phyloP scores from a whole-genome alignment of 2,113 vertebrate genomes.

The Haemorhous mexicanus region DNA sequence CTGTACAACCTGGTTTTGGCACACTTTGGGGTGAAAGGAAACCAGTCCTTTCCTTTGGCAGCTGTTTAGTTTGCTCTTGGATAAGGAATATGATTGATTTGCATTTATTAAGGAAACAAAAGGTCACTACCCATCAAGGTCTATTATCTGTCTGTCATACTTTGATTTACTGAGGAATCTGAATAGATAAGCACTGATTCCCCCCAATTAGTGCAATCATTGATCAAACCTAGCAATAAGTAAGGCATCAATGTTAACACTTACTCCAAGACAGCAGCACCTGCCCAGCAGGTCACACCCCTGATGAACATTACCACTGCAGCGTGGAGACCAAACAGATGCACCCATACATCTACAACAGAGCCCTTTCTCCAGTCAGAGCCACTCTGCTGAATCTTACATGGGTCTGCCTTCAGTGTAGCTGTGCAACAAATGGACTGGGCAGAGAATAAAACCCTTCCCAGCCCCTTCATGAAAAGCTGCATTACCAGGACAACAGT shows the following conservation, averaged over 20 bases:
- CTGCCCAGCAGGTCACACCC: not conserved
- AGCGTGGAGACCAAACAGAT: not conserved
- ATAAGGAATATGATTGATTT: not conserved
- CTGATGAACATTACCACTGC: not conserved
- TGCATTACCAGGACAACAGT: not conserved
- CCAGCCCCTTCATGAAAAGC: not conserved
- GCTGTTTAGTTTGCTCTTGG: not conserved
- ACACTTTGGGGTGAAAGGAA: not conserved
- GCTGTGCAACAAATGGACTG: not conserved
- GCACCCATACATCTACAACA: not conserved
- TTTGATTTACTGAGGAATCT: not conserved
- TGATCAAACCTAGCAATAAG: not conserved
- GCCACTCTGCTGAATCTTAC: not conserved
- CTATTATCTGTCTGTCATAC: not conserved
- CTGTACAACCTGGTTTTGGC: not conserved
- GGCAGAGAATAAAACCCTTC: not conserved
- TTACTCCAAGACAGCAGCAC: not conserved
- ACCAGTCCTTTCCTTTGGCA: not conserved
- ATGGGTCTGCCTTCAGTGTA: not conserved
- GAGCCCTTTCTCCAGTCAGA: not conserved
- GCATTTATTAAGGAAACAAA: not conserved
- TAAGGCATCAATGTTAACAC: accelerated
- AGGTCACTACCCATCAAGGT: not conserved
- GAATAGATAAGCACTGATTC: not conserved
- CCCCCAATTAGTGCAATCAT: not conserved